Base-by-base conservation (phyloP, 2,797 vertebrate genomes). In the Apodemus agrarius region DNA sequence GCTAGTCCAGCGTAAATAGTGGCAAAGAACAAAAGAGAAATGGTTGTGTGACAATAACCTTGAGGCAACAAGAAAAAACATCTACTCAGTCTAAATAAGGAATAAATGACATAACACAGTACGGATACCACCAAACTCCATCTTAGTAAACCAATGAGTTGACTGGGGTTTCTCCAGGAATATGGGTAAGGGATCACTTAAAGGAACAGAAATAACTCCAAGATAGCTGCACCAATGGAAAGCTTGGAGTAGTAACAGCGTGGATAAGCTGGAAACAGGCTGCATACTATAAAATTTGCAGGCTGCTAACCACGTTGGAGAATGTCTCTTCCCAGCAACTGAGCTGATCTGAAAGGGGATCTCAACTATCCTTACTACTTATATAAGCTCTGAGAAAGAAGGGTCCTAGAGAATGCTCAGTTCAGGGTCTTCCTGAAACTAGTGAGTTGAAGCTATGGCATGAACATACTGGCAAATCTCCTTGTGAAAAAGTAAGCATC, bases 401-500 rank as follows among this genome's bases (percentile, higher is more conserved):
- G 31, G 63, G 31, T 67, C 31, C 7, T 52, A 22, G 46, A 52
- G 43, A 69, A 69, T 72, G 6, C 2, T 54, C 31, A 37, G 21
- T 72, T 69, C 46, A 54, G 21, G 65, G 46, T 21, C 84, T 72
- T 86, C 34, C 13, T 86, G 21, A 37, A 69, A 22, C 34, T 24
- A 26, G 2, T 86, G 46, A 86, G 22, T 54, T 86, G 65, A 52
- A 52, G 52, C 52, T 52, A 6, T 82, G 16, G 34, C 69, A 75
- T 69, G 13, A 96, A 88, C 65, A 85, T 22, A 46, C 31, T 37
- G 5, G 11, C 81, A 76, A 89, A 75, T 94, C 24, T 65, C 88
- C 78, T 90, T 37, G 90, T n/a, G 29, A 91, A 94, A 92, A 22
- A 59, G 43, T 69, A 82, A 79, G 54, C 19, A 89, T 85, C 81